These are phyloP conservation scores for Drosophila melanogaster DNA, from an alignment of 1,140 invertebrate genomes.

Conservation along the genomic window DNA sequence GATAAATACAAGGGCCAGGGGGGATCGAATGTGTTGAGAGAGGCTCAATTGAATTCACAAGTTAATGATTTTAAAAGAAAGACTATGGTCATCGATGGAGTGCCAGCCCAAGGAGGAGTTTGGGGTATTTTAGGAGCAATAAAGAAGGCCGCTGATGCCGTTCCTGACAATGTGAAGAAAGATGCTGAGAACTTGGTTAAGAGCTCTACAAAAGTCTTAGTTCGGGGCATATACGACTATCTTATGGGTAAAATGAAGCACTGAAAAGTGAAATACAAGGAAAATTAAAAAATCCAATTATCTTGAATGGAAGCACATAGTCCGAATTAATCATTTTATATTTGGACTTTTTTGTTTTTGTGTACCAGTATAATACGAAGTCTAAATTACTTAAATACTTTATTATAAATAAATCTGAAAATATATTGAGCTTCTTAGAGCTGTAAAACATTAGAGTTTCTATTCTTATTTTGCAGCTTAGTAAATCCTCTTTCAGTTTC, in stretches of 20 bases:
- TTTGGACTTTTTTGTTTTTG: no score
- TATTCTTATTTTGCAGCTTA: no score
- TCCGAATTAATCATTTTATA: no score
- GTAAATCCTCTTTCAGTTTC: no score
- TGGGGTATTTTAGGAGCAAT: background rate
- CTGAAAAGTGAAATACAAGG: background rate
- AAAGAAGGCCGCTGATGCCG: background rate
- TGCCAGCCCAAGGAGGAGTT: conserved; percentile 2
- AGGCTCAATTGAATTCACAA: background rate
- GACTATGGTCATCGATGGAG: background rate
- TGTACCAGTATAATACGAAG: no score
- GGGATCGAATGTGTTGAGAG: background rate
- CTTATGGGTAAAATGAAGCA: background rate
- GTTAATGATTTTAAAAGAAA: background rate
- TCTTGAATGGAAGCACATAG: no score
- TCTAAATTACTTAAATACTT: no score
- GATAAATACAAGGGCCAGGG: background rate
- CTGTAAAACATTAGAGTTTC: no score
- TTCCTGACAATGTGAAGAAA: background rate
- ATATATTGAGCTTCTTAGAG: no score
- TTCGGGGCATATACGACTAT: background rate
- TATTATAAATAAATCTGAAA: no score
- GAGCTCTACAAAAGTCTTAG: background rate
- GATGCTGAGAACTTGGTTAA: background rate
- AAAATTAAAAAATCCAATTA: background rate